Evolutionary conservation across 2,888 invertebrate species (phyloP).

Genomic region (Nebria brevicollis): DNA sequence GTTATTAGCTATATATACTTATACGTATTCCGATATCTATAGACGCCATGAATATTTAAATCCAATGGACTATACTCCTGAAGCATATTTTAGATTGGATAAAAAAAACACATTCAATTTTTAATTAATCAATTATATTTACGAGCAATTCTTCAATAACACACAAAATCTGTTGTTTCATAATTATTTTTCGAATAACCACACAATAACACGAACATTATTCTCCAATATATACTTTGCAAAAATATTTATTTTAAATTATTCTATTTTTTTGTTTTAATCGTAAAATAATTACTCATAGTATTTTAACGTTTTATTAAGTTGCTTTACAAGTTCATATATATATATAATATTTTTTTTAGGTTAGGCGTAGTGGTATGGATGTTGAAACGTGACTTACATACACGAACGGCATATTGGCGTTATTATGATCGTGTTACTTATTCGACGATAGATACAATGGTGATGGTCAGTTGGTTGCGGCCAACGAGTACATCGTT

Average conservation of each 20-base stretch:
- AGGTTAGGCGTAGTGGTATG: background rate
- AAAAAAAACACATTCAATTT: background rate
- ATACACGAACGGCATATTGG: background rate
- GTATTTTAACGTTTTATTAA: too few species aligned
- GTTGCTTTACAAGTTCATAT: too few species aligned
- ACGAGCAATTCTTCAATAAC: background rate
- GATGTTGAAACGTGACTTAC: constrained; percentile 16
- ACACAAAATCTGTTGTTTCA: background rate
- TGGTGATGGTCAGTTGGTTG: constrained; percentile 4
- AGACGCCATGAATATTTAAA: background rate
- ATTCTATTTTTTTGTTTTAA: too few species aligned
- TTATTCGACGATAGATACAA: constrained; percentile 39
- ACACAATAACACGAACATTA: background rate
- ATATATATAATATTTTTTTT: too few species aligned
- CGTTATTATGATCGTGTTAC: constrained; percentile 44
- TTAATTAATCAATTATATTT: background rate
- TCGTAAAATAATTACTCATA: too few species aligned
- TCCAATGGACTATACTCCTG: background rate
- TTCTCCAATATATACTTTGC: background rate
- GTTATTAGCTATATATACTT: background rate
- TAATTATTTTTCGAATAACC: background rate
- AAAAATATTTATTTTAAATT: too few species aligned
- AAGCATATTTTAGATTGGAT: background rate
- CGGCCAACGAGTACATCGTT: background rate
- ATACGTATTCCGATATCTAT: background rate